Evolutionary conservation across 2,888 invertebrate genomes (phyloP), one percentile per base, ranked within the genome.

Genomic region (Ceramica pisi): DNA sequence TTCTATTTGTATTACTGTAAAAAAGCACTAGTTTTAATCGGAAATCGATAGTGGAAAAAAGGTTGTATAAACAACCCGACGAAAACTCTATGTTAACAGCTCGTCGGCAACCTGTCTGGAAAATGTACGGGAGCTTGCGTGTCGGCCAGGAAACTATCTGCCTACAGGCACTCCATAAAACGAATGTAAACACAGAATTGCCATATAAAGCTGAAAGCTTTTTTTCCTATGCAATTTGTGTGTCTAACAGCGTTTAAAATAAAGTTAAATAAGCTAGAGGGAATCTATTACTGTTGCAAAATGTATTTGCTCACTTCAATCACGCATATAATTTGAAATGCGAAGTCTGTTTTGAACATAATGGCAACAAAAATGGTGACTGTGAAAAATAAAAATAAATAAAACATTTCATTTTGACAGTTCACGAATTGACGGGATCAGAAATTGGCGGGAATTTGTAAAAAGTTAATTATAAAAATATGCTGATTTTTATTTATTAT

Each of bases 81-180:
- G 65, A 83, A 81, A 84, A 81, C 78, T 79, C 67, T 67, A 31
- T 65, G 59, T 69, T 86, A 83, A 86, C 85, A 72, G 66, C 61
- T 71, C 59, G 67, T 74, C 70, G 75, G 71, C 71, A 81, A 70
- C 67, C 70, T 81, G 85, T 81, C 84, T 81, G 83, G 77, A 67
- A 72, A 78, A 75, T 67, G 46, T 68, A 72, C 73, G 50, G 80
- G 72, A 70, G 75, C 48, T 86, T 59, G 86, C 86, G 82, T 86
- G 87, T 26, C 62, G 21, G 57, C 67, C 70, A 59, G 72, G 69
- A 66, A 72, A 65, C 55, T 64, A 78, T 35, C 57, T 41, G 41
- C 55, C 67, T 65, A 56, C 70, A 48, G 44, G 60, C 78, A 67
- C 72, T 67, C 60, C 62, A 71, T 71, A 67, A 76, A 81, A 83